Evolutionary conservation across 2,888 invertebrate species (phyloP).

Genomic region (Lacanobia oleracea): DNA sequence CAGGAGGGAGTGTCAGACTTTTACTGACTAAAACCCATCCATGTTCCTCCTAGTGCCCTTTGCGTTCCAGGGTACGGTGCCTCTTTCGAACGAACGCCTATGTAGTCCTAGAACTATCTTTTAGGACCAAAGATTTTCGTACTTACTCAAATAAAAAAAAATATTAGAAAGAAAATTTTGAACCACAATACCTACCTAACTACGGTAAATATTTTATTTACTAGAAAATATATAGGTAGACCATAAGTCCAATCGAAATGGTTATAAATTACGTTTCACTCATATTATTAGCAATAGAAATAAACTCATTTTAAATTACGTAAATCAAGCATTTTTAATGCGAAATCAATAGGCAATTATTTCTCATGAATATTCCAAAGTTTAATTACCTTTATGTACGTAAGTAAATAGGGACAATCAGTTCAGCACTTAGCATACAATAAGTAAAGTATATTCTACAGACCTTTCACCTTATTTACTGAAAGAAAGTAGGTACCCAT

Average conservation of each 20-base stretch:
- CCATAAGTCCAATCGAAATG: not conserved
- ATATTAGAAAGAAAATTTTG: too few species aligned
- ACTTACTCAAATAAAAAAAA: too few species aligned
- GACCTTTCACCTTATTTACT: constrained; percentile 76
- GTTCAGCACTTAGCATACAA: constrained; percentile 72
- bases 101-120: not conserved
- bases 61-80: too few species aligned
- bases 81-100: too few species aligned
- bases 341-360: constrained; percentile 21
- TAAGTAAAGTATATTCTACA: constrained; percentile 67
- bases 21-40: too few species aligned
- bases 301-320: not conserved
- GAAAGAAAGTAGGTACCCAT: constrained; percentile 68
- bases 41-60: too few species aligned
- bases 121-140: not conserved
- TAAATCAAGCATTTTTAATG: constrained; percentile 5
- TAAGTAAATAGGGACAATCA: constrained; percentile 67
- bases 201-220: not conserved
- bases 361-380: constrained; percentile 47
- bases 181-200: too few species aligned
- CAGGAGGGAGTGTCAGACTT: too few species aligned
- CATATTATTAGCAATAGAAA: not conserved
- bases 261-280: not conserved
- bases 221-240: not conserved
- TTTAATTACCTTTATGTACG: constrained; percentile 45